A percentile compares a stretch with the other conserved stretches of the same genome.
These are phyloP conservation scores for Neoniphon sammara DNA, from an alignment of 2,797 vertebrate genomes.

Conservation along the genomic window DNA sequence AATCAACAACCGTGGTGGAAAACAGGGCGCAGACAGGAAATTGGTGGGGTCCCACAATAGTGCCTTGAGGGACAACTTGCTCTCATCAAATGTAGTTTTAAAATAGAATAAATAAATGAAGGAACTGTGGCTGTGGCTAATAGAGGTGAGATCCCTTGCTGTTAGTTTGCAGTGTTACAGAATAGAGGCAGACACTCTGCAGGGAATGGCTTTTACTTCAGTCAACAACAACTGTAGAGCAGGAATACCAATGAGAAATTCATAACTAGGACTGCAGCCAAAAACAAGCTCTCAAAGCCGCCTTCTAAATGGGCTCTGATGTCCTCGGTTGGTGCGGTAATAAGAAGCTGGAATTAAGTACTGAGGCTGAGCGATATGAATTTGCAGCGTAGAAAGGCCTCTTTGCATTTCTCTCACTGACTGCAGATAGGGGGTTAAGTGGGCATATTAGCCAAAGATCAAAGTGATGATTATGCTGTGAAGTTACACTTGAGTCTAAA, in stretches of 20 bases:
- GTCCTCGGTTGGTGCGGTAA: constrained; percentile 42
- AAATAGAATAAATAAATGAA: constrained; percentile 41
- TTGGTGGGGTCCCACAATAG: constrained; percentile 22
- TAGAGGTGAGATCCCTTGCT: constrained; percentile 24
- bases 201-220: constrained; percentile 44
- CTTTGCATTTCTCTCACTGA: constrained; percentile 42
- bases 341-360: constrained; percentile 59
- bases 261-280: constrained; percentile 54
- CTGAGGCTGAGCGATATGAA: constrained; percentile 27
- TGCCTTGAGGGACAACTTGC: constrained; percentile 36
- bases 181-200: constrained; percentile 34
- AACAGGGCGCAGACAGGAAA: constrained; percentile 35
- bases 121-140: constrained; percentile 20
- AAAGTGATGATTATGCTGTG: constrained; percentile 56
- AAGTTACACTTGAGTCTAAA: constrained; percentile 43
- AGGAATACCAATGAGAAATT: constrained; percentile 69
- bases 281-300: constrained; percentile 61
- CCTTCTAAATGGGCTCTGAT: constrained; percentile 51
- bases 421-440: constrained; percentile 52
- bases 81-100: constrained; percentile 23
- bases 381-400: constrained; percentile 35
- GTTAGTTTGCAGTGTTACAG: constrained; percentile 20
- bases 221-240: constrained; percentile 36
- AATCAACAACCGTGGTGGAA: constrained; percentile 22
- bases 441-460: constrained; percentile 58